Percentiles rank a stretch among this genome's conserved stretches.
These are phyloP conservation scores for Chaetodon trifasciatus DNA, from an alignment of 2,797 vertebrate genomes.

Conservation along the genomic window DNA sequence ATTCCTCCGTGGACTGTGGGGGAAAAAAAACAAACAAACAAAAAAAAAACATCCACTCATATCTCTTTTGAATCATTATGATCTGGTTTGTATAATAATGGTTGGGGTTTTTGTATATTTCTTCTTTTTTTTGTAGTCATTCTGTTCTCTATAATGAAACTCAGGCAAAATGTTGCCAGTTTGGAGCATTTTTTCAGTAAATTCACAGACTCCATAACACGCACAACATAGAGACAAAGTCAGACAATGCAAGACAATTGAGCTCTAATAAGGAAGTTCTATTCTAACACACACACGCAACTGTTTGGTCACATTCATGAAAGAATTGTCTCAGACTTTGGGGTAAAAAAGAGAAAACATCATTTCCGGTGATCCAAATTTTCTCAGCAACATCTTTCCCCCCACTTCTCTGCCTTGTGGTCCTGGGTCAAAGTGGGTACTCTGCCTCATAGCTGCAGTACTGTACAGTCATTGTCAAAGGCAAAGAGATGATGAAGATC, in stretches of 20 bases:
- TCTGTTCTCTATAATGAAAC: constrained; percentile 35
- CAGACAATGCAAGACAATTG: neutral
- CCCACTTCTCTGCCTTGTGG: constrained; percentile 66
- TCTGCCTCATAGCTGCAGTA: constrained; percentile 48
- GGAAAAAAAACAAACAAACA: constrained; percentile 1
- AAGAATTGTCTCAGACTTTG: neutral
- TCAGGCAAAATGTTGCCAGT: constrained; percentile 22
- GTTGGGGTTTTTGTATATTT: constrained; percentile 32
- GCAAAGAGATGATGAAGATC: constrained; percentile 24
- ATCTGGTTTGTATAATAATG: constrained; percentile 36
- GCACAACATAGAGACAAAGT: constrained; percentile 30
- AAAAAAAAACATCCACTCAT: neutral
- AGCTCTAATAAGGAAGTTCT: constrained; percentile 4
- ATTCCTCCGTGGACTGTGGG: constrained; percentile 34
- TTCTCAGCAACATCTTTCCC: constrained; percentile 36
- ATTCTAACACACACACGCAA: neutral
- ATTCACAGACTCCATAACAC: constrained; percentile 22
- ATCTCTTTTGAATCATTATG: constrained; percentile 41
- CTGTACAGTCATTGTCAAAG: constrained; percentile 12
- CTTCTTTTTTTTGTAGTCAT: constrained; percentile 18
- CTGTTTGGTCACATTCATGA: constrained; percentile 13
- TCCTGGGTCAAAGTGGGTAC: constrained; percentile 39
- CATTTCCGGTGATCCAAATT: neutral
- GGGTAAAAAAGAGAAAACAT: neutral
- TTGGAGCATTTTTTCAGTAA: constrained; percentile 28